Evolutionary conservation across 1,140 invertebrate species (phyloP).

Genomic region (Temnothorax curvispinosus): DNA sequence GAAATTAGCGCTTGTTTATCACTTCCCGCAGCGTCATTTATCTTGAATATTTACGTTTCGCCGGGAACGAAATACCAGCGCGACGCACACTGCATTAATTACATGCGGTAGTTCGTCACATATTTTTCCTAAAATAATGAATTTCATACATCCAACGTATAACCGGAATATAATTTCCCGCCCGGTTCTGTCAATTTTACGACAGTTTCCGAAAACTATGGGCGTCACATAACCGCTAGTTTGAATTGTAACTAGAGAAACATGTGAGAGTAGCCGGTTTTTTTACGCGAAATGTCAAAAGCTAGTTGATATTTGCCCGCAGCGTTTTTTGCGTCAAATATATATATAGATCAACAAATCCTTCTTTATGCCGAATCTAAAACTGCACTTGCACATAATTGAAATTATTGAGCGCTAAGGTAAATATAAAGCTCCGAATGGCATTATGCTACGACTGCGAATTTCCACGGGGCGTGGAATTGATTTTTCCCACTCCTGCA

Average conservation of each 20-base stretch:
- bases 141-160: slow-evolving; percentile 19
- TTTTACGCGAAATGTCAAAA: not conserved
- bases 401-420: slow-evolving; percentile 21
- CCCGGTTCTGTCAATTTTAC: slow-evolving; percentile 6
- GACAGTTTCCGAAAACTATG: not conserved
- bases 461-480: slow-evolving; percentile 11
- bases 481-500: not conserved
- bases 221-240: not conserved
- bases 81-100: slow-evolving; percentile 37
- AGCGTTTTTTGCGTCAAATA: slow-evolving; percentile 1
- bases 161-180: slow-evolving; percentile 11
- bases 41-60: slow-evolving; percentile 53
- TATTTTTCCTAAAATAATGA: slow-evolving; percentile 40
- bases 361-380: slow-evolving; percentile 10
- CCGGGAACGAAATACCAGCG: slow-evolving; percentile 12
- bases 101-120: slow-evolving; percentile 10
- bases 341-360: slow-evolving; percentile 19
- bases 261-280: not conserved
- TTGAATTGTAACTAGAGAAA: slow-evolving; percentile 19
- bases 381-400: slow-evolving; percentile 1
- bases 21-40: slow-evolving; percentile 28
- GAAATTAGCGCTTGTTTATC: slow-evolving; percentile 58
- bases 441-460: not conserved
- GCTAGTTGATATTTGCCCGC: slow-evolving; percentile 10
- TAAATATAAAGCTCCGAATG: slow-evolving; percentile 25